A percentile compares a stretch with the other conserved stretches of the same genome.
Conservation (phyloP, 2,797 vertebrate species). For the Epinephelus awoara region DNA sequence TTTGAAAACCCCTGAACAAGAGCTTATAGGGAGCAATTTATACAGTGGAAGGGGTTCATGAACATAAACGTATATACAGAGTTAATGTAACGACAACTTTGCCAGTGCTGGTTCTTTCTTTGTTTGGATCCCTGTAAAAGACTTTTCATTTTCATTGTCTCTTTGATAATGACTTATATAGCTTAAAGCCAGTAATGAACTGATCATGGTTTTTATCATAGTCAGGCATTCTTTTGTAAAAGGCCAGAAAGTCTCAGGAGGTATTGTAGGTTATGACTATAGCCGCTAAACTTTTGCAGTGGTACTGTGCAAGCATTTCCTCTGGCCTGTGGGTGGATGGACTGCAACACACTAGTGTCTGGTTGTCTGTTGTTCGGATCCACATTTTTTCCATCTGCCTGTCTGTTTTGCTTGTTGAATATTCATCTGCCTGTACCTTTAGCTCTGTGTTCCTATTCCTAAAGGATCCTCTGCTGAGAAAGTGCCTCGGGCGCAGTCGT, state of each 20-base stretch:
- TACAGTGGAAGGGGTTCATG: neutral
- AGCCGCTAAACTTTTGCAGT: neutral
- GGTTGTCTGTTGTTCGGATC: conserved; percentile 50
- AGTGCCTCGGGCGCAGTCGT: conserved; percentile 49
- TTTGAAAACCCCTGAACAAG: neutral
- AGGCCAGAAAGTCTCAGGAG: conserved; percentile 16
- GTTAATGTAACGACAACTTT: neutral
- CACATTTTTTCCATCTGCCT: conserved; percentile 14
- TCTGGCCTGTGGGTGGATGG: conserved; percentile 5
- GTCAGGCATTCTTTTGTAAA: conserved; percentile 7
- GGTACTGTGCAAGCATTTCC: neutral
- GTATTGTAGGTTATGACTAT: neutral
- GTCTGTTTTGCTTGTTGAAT: conserved; percentile 56
- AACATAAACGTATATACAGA: neutral
- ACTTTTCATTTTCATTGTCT: neutral
- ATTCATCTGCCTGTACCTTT: conserved; percentile 67
- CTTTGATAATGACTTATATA: conserved; percentile 6
- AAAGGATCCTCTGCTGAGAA: conserved; percentile 57
- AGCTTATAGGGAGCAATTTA: neutral
- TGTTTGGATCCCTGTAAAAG: neutral
- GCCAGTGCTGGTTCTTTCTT: neutral
- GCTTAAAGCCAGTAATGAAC: conserved; percentile 1
- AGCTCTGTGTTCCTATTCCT: conserved; percentile 60
- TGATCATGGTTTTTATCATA: conserved; percentile 12
- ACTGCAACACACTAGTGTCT: conserved; percentile 25